Conservation (phyloP, 2,888 invertebrate species). For the Cephonodes hylas region DNA sequence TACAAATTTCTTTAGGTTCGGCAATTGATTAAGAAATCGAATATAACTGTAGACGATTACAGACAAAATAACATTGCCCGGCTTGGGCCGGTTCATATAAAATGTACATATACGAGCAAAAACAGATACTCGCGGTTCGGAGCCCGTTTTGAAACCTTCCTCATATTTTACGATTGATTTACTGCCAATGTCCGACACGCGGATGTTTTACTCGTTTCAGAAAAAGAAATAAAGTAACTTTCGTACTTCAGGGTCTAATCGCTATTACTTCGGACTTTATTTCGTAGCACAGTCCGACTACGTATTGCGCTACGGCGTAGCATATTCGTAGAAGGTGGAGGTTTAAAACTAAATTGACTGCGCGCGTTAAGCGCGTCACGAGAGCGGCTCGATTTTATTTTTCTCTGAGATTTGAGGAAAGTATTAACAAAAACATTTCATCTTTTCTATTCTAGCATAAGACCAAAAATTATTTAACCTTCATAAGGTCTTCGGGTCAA, state of each 20-base stretch:
- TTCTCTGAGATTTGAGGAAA: too few relatives aligned
- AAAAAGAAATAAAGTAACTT: background rate
- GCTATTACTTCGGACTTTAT: background rate
- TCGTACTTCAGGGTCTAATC: background rate
- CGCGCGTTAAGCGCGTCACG: background rate
- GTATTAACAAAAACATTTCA: too few relatives aligned
- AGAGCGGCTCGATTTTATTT: too few relatives aligned
- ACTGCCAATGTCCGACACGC: background rate
- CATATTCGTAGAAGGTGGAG: background rate
- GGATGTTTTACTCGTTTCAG: background rate
- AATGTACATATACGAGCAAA: too few relatives aligned
- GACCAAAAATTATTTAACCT: too few relatives aligned
- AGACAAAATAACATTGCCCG: too few relatives aligned
- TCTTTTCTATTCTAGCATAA: too few relatives aligned
- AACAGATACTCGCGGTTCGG: background rate
- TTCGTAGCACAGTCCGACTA: background rate
- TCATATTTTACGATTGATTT: background rate
- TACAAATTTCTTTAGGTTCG: too few relatives aligned
- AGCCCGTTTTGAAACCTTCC: background rate
- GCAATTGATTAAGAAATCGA: too few relatives aligned
- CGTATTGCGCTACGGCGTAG: background rate
- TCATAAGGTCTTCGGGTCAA: too few relatives aligned
- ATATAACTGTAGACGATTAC: too few relatives aligned
- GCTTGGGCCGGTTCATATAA: background rate
- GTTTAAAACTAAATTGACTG: background rate